Percentiles rank a stretch among this genome's conserved stretches.
Conservation (phyloP, 1,140 invertebrate genomes). For the Chionoecetes opilio region DNA sequence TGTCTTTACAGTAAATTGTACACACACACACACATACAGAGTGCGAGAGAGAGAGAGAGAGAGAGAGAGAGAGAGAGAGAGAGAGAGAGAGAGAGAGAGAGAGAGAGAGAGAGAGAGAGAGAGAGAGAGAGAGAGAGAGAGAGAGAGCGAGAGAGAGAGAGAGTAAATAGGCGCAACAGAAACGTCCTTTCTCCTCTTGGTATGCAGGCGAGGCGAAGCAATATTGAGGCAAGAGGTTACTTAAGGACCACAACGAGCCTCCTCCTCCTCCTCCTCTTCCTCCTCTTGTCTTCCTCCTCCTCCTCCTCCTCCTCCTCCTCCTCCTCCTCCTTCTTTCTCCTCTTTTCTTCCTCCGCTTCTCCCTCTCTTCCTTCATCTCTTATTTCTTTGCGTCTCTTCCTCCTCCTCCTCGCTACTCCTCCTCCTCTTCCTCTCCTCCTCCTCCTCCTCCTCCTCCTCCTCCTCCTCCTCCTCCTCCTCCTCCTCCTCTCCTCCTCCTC, state of each 20-base stretch:
- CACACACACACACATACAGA: too few species aligned
- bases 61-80: slow-evolving; percentile 8
- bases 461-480: too few species aligned
- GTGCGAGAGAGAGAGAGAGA: neutral
- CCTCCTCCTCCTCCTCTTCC: neutral
- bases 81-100: slow-evolving; percentile 8
- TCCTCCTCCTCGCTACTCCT: neutral
- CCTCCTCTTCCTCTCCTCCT: too few species aligned
- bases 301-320: slow-evolving; percentile 11
- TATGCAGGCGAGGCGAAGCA: neutral
- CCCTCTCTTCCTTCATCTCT: too few species aligned
- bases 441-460: too few species aligned
- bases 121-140: slow-evolving; percentile 27
- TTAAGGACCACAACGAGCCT: neutral
- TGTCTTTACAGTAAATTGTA: too few species aligned
- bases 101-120: slow-evolving; percentile 4
- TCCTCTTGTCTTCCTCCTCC: neutral
- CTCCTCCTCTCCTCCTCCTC: too few species aligned
- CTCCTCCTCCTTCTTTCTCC: too few species aligned
- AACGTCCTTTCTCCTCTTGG: neutral
- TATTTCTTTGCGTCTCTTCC: too few species aligned
- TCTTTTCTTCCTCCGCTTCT: too few species aligned
- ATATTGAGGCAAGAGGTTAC: slow-evolving; percentile 18
- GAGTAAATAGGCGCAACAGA: too few species aligned
- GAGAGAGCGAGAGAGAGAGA: neutral